These are phyloP conservation scores for Pristionchus japonicus DNA, from an alignment of 2,888 invertebrate species.

Conservation along the genomic window DNA sequence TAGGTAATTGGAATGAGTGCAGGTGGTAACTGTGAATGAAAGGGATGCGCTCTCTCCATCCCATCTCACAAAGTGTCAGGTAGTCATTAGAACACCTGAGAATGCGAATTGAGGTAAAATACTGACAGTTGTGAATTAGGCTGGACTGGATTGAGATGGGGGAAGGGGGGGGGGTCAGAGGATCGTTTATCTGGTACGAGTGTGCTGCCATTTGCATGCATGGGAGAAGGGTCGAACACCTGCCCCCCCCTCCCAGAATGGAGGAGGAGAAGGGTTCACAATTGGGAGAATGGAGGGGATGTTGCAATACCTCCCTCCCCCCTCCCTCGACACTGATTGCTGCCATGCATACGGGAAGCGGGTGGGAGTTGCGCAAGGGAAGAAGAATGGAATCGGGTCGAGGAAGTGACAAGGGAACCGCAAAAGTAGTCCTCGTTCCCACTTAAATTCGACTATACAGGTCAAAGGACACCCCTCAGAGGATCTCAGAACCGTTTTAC, in stretches of 20 bases:
- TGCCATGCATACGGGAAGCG: conserved; percentile 29
- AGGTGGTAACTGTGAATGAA: conserved; percentile 26
- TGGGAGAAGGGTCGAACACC: neutral
- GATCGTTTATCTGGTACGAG: neutral
- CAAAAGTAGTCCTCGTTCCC: too few relatives aligned
- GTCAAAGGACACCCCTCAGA: too few relatives aligned
- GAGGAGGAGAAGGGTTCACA: neutral
- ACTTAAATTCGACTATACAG: too few relatives aligned
- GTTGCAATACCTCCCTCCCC: neutral
- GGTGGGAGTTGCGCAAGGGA: neutral
- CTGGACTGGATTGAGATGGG: neutral
- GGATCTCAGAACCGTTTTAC: too few relatives aligned
- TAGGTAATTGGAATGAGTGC: conserved; percentile 14
- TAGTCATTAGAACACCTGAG: conserved; percentile 37
- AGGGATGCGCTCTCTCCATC: neutral
- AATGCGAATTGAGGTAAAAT: neutral
- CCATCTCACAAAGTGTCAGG: conserved; percentile 13
- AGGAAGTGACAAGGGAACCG: too few relatives aligned
- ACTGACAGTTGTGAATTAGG: neutral
- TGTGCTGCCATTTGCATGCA: neutral
- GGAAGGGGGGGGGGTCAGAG: neutral
- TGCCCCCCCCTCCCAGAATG: neutral
- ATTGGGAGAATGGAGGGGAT: neutral
- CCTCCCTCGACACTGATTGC: neutral
- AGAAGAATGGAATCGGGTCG: neutral